A percentile compares a stretch with the other conserved stretches of the same genome.
Conservation (phyloP, 2,113 vertebrate genomes). For the Rhadina sibilatrix region DNA sequence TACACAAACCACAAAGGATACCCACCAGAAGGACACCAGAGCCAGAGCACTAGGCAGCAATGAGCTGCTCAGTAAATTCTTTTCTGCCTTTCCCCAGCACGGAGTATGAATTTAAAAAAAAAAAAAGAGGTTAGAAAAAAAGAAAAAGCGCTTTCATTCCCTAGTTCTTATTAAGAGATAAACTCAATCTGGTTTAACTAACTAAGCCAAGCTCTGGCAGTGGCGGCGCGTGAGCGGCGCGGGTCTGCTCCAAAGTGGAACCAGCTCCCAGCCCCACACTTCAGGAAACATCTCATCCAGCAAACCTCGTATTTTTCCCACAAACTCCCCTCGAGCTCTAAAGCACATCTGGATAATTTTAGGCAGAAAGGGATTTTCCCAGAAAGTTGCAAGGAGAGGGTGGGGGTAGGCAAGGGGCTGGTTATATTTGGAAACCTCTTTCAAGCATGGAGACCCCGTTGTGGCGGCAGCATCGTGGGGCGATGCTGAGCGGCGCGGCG, state of each 20-base stretch:
- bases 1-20: neutral
- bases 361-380: slow-evolving; percentile 65
- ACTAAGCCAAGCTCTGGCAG: slow-evolving; percentile 10
- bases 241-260: slow-evolving; percentile 36
- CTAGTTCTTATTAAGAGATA: slow-evolving; percentile 31
- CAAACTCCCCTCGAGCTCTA: slow-evolving; percentile 55
- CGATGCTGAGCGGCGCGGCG: neutral
- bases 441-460: neutral
- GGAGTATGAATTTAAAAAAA: neutral
- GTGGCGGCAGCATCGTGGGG: neutral
- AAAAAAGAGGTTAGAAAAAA: neutral
- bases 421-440: slow-evolving; percentile 47
- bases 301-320: slow-evolving; percentile 49
- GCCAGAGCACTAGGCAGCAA: neutral
- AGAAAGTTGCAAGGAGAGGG: slow-evolving; percentile 13
- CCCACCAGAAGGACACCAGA: neutral
- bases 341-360: slow-evolving; percentile 66
- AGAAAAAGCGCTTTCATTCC: neutral
- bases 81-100: neutral
- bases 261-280: slow-evolving; percentile 17
- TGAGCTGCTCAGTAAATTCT: neutral
- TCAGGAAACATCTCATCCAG: slow-evolving; percentile 63
- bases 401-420: neutral
- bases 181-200: neutral
- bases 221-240: neutral